Base-by-base conservation (phyloP, 2,888 invertebrate genomes). In the Ichneumon xanthorius region DNA sequence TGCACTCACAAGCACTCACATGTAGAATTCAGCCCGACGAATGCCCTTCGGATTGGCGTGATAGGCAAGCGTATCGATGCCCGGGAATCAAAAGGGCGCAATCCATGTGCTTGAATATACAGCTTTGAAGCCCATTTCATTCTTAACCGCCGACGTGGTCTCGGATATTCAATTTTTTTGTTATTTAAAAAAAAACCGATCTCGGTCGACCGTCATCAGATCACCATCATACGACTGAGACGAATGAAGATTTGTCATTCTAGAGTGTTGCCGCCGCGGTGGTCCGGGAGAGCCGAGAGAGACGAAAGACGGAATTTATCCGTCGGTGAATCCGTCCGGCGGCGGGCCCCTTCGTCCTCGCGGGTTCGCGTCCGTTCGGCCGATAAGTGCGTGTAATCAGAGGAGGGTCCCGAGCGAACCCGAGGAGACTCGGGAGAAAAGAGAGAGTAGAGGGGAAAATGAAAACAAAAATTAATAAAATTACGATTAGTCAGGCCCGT, bases 401-500 rank as follows among this genome's bases (percentile, higher is more conserved):
- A 65, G 37, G 22, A 16, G 53, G n/a, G 37, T 16, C 11, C 14
- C 9, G 11, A 61, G 30, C 61, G 11, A 40, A 11, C 11, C 40
- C 40, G 40, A 40, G 40, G 26, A 5, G 61, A 55, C 26, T 61
- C 61, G 16, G 76, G 40, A 53, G 33, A 11, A 22, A 61, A 16
- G 40, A 16, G 26, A 65, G 48, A 33, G 19, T n/a, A 50, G 4
- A 26, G 3, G 26, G 16, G 33, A 26, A 22, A 22, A 33, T 58
- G 55, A 14, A n/a, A 75, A 81, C 55, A 58, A 55, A 61, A 6
- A 33, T 0, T 0, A 5, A 33, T 6, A 6, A 33, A 33, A 6
- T 33, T 76, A 70, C 70, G 78, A 87, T 85, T 82, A 80, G 80
- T 81, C 76, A 85, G 63, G 70, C 68, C 68, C 61, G 26, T 68